Evolutionary conservation across 2,888 invertebrate species (phyloP).

Genomic region (Apamea crenata): DNA sequence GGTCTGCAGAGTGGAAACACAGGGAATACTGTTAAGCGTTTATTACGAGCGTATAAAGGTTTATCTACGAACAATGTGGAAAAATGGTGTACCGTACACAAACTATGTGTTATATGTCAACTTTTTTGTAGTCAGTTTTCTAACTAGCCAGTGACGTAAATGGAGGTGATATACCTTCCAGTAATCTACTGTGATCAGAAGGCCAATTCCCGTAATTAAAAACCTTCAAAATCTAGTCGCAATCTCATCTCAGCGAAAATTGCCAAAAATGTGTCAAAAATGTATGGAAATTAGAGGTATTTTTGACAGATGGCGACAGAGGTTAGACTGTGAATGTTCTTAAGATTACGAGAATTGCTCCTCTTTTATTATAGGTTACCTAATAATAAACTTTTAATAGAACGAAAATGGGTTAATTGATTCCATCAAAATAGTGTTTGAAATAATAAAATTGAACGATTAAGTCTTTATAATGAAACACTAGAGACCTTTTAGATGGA

Average conservation of each 20-base stretch:
- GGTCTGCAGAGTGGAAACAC: background rate
- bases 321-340: no score
- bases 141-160: background rate
- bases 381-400: background rate
- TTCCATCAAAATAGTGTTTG: background rate
- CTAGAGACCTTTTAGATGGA: background rate
- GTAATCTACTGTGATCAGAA: background rate
- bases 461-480: background rate
- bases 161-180: background rate
- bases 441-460: background rate
- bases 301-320: no score
- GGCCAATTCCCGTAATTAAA: no score
- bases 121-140: background rate
- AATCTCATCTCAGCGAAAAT: no score
- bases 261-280: no score
- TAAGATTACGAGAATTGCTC: no score
- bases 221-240: no score
- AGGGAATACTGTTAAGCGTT: background rate
- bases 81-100: background rate
- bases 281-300: no score
- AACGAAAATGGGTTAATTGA: background rate
- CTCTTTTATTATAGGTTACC: background rate
- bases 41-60: background rate
- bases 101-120: background rate
- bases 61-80: background rate